These are phyloP conservation scores for Azorinus chamasolen DNA, from an alignment of 2,888 invertebrate species.

Conservation along the genomic window DNA sequence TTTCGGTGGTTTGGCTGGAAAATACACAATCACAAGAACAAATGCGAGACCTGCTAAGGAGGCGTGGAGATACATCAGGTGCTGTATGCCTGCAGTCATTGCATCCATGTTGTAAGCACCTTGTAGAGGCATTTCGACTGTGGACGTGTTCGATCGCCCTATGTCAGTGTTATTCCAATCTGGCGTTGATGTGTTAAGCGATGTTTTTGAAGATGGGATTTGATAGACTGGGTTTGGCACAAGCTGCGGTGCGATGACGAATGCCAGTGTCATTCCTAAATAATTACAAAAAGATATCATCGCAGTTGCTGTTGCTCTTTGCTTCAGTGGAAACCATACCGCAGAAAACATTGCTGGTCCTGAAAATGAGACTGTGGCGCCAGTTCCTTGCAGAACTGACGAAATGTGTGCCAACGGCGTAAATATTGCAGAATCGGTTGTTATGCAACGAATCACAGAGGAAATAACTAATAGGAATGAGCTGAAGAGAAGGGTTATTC, in stretches of 20 bases:
- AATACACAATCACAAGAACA: conserved; percentile 73
- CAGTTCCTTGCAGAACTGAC: conserved; percentile 85
- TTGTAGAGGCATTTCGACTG: conserved; percentile 20
- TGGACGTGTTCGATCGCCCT: too few species aligned
- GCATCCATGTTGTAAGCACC: not conserved
- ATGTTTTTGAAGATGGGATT: too few species aligned
- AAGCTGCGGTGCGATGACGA: conserved; percentile 46
- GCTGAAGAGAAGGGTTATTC: conserved; percentile 41
- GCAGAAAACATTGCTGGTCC: conserved; percentile 86
- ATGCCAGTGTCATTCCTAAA: conserved; percentile 47
- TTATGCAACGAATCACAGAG: conserved; percentile 35
- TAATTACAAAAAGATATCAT: conserved; percentile 44
- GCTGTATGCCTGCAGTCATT: conserved; percentile 26
- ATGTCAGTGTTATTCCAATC: too few species aligned
- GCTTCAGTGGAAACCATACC: conserved; percentile 87
- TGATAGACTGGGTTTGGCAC: conserved; percentile 37
- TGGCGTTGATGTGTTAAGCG: too few species aligned
- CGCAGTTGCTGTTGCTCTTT: conserved; percentile 85
- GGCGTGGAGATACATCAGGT: conserved; percentile 28
- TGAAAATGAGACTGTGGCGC: conserved; percentile 85
- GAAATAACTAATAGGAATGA: conserved; percentile 19
- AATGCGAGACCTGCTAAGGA: conserved; percentile 32
- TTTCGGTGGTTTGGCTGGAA: conserved; percentile 76
- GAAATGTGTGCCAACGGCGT: conserved; percentile 79
- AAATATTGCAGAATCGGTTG: conserved; percentile 21